phyloP scores from a whole-genome alignment of 2,113 vertebrate genomes.

The Rhodinocichla rosea region DNA sequence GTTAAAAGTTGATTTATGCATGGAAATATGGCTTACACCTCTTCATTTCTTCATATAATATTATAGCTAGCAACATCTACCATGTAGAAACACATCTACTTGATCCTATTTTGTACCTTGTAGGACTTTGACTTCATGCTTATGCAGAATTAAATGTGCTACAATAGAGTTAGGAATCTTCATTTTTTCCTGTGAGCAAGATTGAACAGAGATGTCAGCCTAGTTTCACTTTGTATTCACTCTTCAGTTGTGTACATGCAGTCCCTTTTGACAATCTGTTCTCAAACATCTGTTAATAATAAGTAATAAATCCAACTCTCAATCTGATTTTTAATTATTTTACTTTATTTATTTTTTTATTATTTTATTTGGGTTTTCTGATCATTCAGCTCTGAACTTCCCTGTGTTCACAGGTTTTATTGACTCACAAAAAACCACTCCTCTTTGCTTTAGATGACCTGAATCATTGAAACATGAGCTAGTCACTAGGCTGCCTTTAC shows the following conservation, averaged over 20 bases:
- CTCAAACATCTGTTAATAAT: neutral
- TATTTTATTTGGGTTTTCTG: neutral
- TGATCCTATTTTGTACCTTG: neutral
- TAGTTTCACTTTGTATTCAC: neutral
- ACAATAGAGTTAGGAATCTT: neutral
- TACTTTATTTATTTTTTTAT: neutral
- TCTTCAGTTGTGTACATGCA: neutral
- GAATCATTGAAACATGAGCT: neutral
- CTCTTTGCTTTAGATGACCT: neutral
- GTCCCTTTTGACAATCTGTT: neutral
- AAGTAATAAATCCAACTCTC: neutral
- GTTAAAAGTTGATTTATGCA: neutral
- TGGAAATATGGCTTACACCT: neutral
- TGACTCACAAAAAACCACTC: neutral
- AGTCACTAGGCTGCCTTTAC: neutral
- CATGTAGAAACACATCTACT: rapidly evolving
- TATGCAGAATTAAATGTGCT: neutral
- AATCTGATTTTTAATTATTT: neutral
- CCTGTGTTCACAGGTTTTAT: neutral
- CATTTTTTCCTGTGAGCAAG: neutral
- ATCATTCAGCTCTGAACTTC: neutral
- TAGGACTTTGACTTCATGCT: neutral
- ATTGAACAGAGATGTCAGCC: neutral
- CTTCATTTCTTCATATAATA: neutral
- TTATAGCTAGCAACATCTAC: neutral